A percentile compares a stretch with the other conserved stretches of the same genome.
phyloP scores from a whole-genome alignment of 2,797 vertebrate species.

The Nannoperca australis region DNA sequence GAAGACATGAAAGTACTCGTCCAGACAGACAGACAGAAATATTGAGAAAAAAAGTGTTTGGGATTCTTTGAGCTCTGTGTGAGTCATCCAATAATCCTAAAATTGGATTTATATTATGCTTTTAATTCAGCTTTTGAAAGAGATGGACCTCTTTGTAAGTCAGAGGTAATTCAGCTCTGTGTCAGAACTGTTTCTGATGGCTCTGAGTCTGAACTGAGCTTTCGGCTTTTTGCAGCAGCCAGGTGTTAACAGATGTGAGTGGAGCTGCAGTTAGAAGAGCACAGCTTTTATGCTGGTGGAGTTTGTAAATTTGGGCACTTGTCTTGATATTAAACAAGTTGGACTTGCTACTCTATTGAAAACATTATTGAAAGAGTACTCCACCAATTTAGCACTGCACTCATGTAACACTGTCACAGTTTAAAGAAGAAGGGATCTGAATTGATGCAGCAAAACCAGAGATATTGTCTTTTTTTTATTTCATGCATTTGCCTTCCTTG shows the following conservation, averaged over 20 bases:
- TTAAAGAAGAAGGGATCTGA: not conserved
- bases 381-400: not conserved
- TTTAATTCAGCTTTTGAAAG: slow-evolving; percentile 34
- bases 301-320: not conserved
- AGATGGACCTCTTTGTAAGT: slow-evolving; percentile 33
- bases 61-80: slow-evolving; percentile 23
- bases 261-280: slow-evolving; percentile 11
- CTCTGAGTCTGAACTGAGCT: slow-evolving; percentile 30
- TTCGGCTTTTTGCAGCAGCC: slow-evolving; percentile 21
- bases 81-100: slow-evolving; percentile 39
- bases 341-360: not conserved
- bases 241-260: slow-evolving; percentile 17
- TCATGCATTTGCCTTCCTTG: not conserved
- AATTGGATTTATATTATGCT: slow-evolving; percentile 40
- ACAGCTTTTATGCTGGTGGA: not conserved
- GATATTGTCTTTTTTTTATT: not conserved
- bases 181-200: slow-evolving; percentile 28
- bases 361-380: not conserved
- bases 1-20: slow-evolving; percentile 25
- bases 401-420: not conserved
- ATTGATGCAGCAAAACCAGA: not conserved
- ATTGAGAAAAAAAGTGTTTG: slow-evolving; percentile 9
- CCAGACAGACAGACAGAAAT: slow-evolving; percentile 16
- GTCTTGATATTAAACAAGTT: not conserved
- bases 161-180: slow-evolving; percentile 31